A percentile compares a stretch with the other conserved stretches of the same genome.
Evolutionary conservation across 2,888 invertebrate species (phyloP).

Genomic region (Elegia similella): DNA sequence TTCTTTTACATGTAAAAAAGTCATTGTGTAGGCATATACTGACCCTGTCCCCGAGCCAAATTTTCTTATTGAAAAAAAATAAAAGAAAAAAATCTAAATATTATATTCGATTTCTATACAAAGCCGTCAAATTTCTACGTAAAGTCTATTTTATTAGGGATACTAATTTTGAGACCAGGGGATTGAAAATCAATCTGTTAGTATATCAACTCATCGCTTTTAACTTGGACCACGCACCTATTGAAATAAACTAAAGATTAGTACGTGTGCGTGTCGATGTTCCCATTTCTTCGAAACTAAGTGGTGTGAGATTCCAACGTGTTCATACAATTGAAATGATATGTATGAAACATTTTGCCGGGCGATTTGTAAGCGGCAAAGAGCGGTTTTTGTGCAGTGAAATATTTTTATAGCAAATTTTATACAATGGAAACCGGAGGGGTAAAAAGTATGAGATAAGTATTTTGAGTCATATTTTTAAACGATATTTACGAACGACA

Average conservation of each 20-base stretch:
- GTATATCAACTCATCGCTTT: neutral
- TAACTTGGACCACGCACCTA: slow-evolving; percentile 34
- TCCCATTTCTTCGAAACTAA: slow-evolving; percentile 56
- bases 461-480: neutral
- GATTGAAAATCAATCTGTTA: neutral
- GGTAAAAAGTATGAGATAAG: neutral
- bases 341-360: slow-evolving; percentile 32
- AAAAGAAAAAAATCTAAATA: too few species aligned
- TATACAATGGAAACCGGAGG: neutral
- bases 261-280: slow-evolving; percentile 55
- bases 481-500: neutral
- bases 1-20: too few species aligned
- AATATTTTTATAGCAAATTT: slow-evolving; percentile 16
- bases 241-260: slow-evolving; percentile 55
- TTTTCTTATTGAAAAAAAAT: too few species aligned
- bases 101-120: too few species aligned
- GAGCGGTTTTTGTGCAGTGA: slow-evolving; percentile 25
- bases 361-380: slow-evolving; percentile 45
- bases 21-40: too few species aligned
- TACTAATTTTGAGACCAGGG: neutral
- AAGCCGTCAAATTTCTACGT: too few species aligned
- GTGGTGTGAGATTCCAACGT: slow-evolving; percentile 45
- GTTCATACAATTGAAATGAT: slow-evolving; percentile 31
- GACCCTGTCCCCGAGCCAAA: too few species aligned
- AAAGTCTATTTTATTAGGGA: too few species aligned